Conservation (phyloP, 2,888 invertebrate genomes). For the Nomada fabriciana region DNA sequence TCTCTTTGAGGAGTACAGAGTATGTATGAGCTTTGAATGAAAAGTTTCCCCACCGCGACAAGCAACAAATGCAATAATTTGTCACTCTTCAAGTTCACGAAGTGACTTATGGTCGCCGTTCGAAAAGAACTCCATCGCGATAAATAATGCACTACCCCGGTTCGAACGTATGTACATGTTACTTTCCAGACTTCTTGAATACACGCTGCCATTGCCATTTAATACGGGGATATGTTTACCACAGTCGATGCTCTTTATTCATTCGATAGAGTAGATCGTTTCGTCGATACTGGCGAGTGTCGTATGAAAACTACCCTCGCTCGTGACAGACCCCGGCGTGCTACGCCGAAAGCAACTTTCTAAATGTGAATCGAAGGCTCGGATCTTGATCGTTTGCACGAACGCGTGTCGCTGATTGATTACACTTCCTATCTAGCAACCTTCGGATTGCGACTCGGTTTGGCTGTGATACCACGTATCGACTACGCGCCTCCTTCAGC, state of each 20-base stretch:
- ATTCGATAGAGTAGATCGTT: not conserved
- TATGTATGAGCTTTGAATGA: not conserved
- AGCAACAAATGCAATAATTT: not conserved
- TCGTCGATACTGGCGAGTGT: not conserved
- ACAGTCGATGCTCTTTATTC: no score
- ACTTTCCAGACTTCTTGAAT: no score
- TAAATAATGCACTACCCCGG: no score
- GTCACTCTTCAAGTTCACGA: no score
- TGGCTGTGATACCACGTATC: no score
- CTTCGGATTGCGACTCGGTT: no score
- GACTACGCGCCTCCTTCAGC: no score
- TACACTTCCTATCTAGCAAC: constrained; percentile 10
- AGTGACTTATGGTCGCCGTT: no score
- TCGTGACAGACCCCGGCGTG: not conserved
- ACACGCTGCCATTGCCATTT: no score
- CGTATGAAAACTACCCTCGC: not conserved
- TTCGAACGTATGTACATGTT: no score
- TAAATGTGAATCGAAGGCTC: constrained; percentile 21
- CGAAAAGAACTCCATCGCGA: no score
- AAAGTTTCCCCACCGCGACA: constrained; percentile 7
- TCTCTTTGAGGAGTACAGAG: constrained; percentile 20
- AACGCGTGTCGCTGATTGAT: constrained; percentile 34
- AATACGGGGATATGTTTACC: no score
- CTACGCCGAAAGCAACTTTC: constrained; percentile 9
- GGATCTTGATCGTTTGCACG: constrained; percentile 8